Evolutionary conservation across 92 coral and sea anemone species (phyloP).

Genomic region (Zoanthus gigantus): DNA sequence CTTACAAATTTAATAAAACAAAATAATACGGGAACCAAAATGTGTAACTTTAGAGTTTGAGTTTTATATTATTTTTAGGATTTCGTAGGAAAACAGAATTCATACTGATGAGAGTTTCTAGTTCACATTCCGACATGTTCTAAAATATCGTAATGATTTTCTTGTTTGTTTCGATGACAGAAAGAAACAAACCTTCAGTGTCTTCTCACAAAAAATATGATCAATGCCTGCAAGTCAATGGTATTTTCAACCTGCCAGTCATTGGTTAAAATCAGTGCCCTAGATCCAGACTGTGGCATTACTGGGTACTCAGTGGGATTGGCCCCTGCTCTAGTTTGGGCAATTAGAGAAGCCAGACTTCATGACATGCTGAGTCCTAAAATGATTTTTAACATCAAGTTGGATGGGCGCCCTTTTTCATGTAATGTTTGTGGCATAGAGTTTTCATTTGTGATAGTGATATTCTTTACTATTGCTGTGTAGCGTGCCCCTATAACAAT

Average conservation of each 20-base stretch:
- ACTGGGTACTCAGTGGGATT: constrained; percentile 9
- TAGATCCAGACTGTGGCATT: background rate
- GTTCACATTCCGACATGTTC: constrained; percentile 4
- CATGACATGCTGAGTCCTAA: constrained; percentile 14
- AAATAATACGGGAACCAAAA: constrained; percentile 13
- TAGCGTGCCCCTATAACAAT: constrained; percentile 4
- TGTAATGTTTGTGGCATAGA: constrained; percentile 7
- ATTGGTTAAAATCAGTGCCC: background rate
- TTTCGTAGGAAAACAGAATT: constrained; percentile 9
- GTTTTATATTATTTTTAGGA: constrained; percentile 1
- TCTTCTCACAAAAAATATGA: constrained; percentile 6
- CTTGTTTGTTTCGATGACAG: background rate
- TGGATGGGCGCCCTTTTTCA: constrained; percentile 14
- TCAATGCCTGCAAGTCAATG: background rate
- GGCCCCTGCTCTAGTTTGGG: constrained; percentile 15
- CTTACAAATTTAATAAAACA: constrained; percentile 5
- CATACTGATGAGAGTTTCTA: constrained; percentile 1
- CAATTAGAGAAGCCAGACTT: constrained; percentile 19
- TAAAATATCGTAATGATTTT: constrained; percentile 11
- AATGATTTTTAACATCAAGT: constrained; percentile 19
- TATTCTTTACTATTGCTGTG: background rate
- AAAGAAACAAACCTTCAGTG: constrained; percentile 11
- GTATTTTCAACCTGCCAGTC: background rate
- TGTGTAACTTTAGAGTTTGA: constrained; percentile 13
- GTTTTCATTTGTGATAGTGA: constrained; percentile 7